Evolutionary conservation across 2,113 vertebrate genomes (phyloP).

Genomic region (Rutilus rutilus): DNA sequence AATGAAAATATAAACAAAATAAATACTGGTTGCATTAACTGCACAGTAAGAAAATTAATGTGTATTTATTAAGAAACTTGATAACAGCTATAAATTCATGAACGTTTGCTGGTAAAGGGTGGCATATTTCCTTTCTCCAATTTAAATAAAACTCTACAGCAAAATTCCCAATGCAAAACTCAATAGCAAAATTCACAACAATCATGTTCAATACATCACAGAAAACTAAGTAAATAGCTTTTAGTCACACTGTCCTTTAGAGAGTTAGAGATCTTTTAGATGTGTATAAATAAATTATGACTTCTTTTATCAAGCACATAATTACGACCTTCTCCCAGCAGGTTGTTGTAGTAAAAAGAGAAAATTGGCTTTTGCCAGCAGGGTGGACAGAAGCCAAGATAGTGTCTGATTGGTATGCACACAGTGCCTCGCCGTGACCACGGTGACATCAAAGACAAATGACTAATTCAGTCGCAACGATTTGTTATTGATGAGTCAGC

Average conservation of each 20-base stretch:
- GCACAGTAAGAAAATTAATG: not conserved
- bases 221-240: not conserved
- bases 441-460: conserved; percentile 69
- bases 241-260: not conserved
- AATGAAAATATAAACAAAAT: not conserved
- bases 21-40: not conserved
- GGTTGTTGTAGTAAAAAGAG: conserved; percentile 14
- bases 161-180: too few relatives aligned
- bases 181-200: not conserved
- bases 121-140: not conserved
- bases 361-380: conserved; percentile 53
- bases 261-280: not conserved
- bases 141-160: too few relatives aligned
- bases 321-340: conserved; percentile 31
- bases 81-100: not conserved
- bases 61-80: not conserved
- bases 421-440: conserved; percentile 57
- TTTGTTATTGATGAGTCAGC: conserved; percentile 61
- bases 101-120: not conserved
- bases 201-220: not conserved
- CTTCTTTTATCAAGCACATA: conserved; percentile 17
- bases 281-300: not conserved
- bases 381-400: conserved; percentile 66
- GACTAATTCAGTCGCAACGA: conserved; percentile 60
- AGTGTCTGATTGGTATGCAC: conserved; percentile 65